A percentile compares a stretch with the other conserved stretches of the same genome.
These are phyloP conservation scores for Orthosia cruda DNA, from an alignment of 2,888 invertebrate genomes.

Conservation along the genomic window DNA sequence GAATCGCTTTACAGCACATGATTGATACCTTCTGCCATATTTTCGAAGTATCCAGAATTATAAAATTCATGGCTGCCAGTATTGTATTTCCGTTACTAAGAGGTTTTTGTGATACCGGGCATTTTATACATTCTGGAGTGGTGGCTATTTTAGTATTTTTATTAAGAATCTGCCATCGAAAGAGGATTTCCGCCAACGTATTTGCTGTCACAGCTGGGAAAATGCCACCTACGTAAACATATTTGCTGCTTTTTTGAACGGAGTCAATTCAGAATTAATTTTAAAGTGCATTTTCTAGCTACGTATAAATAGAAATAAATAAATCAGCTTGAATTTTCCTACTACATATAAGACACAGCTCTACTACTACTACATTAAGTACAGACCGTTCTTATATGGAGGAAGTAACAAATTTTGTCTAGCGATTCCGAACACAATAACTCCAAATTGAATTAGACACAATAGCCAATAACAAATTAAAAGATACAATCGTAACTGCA, in stretches of 20 bases:
- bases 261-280: neutral
- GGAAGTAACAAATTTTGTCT: too few relatives aligned
- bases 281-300: too few relatives aligned
- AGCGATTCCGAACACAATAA: too few relatives aligned
- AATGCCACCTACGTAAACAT: neutral
- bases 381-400: too few relatives aligned
- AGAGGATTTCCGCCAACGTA: neutral
- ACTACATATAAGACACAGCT: too few relatives aligned
- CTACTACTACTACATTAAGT: too few relatives aligned
- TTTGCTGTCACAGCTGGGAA: too few relatives aligned
- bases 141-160: neutral
- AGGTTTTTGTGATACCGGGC: neutral
- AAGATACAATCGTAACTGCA: slow-evolving; percentile 24
- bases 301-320: too few relatives aligned
- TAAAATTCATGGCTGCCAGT: slow-evolving; percentile 11
- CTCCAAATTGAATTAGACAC: neutral
- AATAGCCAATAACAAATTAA: slow-evolving; percentile 28
- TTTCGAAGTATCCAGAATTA: slow-evolving; percentile 20
- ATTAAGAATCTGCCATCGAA: neutral
- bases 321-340: too few relatives aligned
- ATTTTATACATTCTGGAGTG: neutral
- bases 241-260: neutral
- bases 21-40: slow-evolving; percentile 50
- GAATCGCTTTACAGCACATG: slow-evolving; percentile 47
- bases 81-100: slow-evolving; percentile 7